Evolutionary conservation across 2,888 invertebrate species (phyloP).

Genomic region (Melanophora roralis): DNA sequence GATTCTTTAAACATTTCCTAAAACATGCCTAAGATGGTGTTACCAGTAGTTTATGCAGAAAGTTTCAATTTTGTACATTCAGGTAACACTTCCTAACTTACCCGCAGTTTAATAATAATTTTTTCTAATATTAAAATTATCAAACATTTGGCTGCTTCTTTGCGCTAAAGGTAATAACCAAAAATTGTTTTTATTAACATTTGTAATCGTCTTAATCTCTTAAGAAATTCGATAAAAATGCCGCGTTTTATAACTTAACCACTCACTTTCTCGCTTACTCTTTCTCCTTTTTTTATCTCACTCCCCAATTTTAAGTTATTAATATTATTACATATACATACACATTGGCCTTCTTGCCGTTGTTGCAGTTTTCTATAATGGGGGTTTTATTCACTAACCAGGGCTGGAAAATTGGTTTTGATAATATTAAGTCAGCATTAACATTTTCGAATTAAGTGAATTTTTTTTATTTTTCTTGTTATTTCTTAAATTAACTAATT

Average conservation of each 20-base stretch:
- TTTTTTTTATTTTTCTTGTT: too few species aligned
- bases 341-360: constrained; percentile 20
- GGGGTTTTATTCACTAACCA: too few species aligned
- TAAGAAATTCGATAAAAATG: constrained; percentile 28
- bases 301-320: constrained; percentile 41
- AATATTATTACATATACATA: constrained; percentile 61
- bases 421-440: too few species aligned
- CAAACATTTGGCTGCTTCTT: constrained; percentile 61
- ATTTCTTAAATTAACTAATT: too few species aligned
- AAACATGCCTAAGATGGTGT: too few species aligned
- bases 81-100: constrained; percentile 73
- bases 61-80: neutral
- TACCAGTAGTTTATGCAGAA: too few species aligned
- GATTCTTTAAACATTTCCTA: too few species aligned
- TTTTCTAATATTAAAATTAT: constrained; percentile 75
- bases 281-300: neutral
- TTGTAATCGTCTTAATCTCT: constrained; percentile 47
- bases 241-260: neutral
- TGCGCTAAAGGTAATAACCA: constrained; percentile 40
- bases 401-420: too few species aligned
- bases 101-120: constrained; percentile 75
- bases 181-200: constrained; percentile 56
- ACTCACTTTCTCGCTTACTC: neutral
- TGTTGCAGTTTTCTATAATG: constrained; percentile 48
- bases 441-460: too few species aligned